These are phyloP conservation scores for Dasyprocta punctata DNA, from an alignment of 2,113 vertebrate genomes.

Conservation along the genomic window DNA sequence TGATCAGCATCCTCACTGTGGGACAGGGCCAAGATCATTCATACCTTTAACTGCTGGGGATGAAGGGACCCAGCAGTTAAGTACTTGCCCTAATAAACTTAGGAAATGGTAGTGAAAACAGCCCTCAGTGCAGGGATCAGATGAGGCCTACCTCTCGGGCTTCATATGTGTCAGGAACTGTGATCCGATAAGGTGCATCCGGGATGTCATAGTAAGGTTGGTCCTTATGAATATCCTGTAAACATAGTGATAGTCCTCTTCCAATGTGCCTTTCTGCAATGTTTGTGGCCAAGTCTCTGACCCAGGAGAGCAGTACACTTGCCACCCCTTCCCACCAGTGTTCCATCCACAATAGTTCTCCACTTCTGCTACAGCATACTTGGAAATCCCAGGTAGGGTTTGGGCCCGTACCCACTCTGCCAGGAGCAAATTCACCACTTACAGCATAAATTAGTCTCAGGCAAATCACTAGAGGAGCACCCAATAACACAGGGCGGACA, in stretches of 20 bases:
- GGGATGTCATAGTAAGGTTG: constrained; percentile 97
- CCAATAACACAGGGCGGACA: background rate
- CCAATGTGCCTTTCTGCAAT: background rate
- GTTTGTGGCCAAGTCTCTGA: background rate
- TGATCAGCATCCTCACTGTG: background rate
- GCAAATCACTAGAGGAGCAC: background rate
- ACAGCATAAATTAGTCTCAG: background rate
- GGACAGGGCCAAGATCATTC: background rate
- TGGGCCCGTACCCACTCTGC: background rate
- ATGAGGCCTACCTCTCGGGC: constrained; percentile 91
- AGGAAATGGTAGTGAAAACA: background rate
- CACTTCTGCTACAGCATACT: background rate
- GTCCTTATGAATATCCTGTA: constrained; percentile 98
- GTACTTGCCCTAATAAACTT: background rate
- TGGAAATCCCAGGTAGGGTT: background rate
- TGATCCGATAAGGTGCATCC: constrained; percentile 95
- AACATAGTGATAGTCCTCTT: constrained; percentile 37
- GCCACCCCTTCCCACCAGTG: background rate
- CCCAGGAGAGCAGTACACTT: background rate
- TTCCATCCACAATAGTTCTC: background rate
- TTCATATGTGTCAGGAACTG: constrained; percentile 96
- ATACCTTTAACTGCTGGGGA: background rate
- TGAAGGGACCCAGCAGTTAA: background rate
- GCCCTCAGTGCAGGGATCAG: background rate
- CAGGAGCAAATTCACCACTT: background rate